Conservation (phyloP, 2,888 invertebrate genomes). For the Campoplex nolae region DNA sequence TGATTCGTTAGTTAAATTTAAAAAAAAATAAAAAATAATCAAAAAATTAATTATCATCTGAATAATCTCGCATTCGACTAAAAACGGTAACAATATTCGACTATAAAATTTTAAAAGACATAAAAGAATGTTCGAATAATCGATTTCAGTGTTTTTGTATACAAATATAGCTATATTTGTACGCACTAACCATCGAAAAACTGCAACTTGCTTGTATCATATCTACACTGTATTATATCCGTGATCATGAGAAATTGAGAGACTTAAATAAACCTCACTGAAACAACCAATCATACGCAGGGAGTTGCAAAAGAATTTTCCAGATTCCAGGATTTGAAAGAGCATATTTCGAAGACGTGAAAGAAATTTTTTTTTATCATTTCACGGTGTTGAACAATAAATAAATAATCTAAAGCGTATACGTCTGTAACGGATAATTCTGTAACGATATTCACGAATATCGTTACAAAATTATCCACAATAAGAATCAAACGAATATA, state of each 20-base stretch:
- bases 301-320: conserved; percentile 17
- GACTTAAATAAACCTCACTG: conserved; percentile 1
- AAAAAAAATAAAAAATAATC: not conserved
- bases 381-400: not conserved
- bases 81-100: too few relatives aligned
- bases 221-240: conserved; percentile 2
- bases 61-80: too few relatives aligned
- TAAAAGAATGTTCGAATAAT: conserved; percentile 36
- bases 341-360: not conserved
- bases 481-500: not conserved
- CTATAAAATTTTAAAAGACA: too few relatives aligned
- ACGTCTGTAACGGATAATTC: too few relatives aligned
- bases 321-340: not conserved
- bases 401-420: not conserved
- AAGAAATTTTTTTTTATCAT: not conserved
- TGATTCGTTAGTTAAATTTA: not conserved
- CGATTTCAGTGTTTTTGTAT: not conserved
- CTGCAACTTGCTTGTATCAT: conserved; percentile 45
- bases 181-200: conserved; percentile 52
- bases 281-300: conserved; percentile 17
- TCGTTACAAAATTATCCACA: not conserved
- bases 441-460: too few relatives aligned
- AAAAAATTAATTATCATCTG: not conserved
- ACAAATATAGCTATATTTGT: conserved; percentile 69
- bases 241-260: conserved; percentile 29